Evolutionary conservation across 30 jellyfish, hydroid and myxozoan species (phyloP), one percentile per base, ranked within the genome.

Genomic region (Aurelia sp.): DNA sequence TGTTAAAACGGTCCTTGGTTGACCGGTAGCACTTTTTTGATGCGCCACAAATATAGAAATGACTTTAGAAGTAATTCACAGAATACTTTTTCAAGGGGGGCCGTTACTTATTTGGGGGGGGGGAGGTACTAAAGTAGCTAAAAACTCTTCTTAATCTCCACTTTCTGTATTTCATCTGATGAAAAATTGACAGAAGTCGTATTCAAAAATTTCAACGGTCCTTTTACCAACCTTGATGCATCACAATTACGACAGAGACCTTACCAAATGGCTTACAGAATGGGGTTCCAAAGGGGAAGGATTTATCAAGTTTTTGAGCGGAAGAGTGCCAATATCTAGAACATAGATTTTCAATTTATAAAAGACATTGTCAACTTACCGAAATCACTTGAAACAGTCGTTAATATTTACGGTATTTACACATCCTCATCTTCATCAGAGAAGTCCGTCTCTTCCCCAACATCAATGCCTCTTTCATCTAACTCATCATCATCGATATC

Each of bases 381-480:
- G 65, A 53, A 53, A 53, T 53, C 65, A 12, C 65, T 53, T 53
- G 65, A 13, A 53, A 2, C 65, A 53, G 65, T 53, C 65, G 65
- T 53, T 53, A 53, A 53, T 53, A 53, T 1, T 53, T 53, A 53
- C 65, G 2, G 65, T 53, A 53, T 53, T 53, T 53, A 53, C 65
- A 53, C 65, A 53, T 53, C 65, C n/a, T 53, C 65, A 18, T 53
- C 65, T 53, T 53, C 65, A 53, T 53, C 65, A 53, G 65, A 53
- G 19, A 53, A 53, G 65, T 53, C 65, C 19, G 65, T 53, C 65
- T 53, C 65, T 53, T 53, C n/a, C 2, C 65, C 33, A 27, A 27
- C 33, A 27, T 27, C 33, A 27, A 27, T 27, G 33, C 33, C 33
- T 27, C 33, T 27, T 27, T 27, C 33, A 27, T 27, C 33, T 27